phyloP scores from a whole-genome alignment of 2,888 invertebrate genomes.

The Villa cingulata region DNA sequence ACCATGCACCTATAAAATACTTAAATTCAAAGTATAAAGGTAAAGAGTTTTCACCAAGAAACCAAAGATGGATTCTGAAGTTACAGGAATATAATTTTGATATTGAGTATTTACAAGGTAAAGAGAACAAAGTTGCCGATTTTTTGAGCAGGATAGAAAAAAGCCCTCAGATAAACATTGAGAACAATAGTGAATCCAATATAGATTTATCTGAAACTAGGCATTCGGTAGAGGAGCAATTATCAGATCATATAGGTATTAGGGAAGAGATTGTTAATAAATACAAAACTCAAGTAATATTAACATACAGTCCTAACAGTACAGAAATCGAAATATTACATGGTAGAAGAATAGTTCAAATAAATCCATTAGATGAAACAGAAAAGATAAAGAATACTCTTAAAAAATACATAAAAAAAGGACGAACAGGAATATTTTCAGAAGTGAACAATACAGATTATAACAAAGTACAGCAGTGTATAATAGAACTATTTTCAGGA shows the following conservation, averaged over 20 bases:
- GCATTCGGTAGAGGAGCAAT: too few relatives aligned
- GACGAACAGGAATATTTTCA: constrained; percentile 5
- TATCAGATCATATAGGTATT: constrained; percentile 4
- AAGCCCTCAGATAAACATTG: too few relatives aligned
- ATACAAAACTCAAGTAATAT: constrained; percentile 11
- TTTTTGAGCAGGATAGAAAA: too few relatives aligned
- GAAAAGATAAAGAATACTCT: constrained; percentile 9
- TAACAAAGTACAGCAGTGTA: constrained; percentile 7
- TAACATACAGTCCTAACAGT: constrained; percentile 7
- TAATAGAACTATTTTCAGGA: constrained; percentile 8
- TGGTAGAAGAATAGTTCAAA: too few relatives aligned
- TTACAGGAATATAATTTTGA: too few relatives aligned
- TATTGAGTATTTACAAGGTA: too few relatives aligned
- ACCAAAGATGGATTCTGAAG: constrained; percentile 6
- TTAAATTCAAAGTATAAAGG: constrained; percentile 1
- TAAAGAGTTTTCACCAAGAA: constrained; percentile 4
- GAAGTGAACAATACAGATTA: constrained; percentile 9
- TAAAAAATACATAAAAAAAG: constrained; percentile 5
- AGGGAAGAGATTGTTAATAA: constrained; percentile 10
- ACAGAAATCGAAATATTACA: not conserved
- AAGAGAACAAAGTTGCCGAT: too few relatives aligned
- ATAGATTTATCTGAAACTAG: too few relatives aligned
- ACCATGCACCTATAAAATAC: constrained; percentile 9
- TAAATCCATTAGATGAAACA: constrained; percentile 3
- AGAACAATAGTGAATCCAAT: too few relatives aligned